phyloP scores from a whole-genome alignment of 1,140 invertebrate species.

The Saccostrea glomerata region DNA sequence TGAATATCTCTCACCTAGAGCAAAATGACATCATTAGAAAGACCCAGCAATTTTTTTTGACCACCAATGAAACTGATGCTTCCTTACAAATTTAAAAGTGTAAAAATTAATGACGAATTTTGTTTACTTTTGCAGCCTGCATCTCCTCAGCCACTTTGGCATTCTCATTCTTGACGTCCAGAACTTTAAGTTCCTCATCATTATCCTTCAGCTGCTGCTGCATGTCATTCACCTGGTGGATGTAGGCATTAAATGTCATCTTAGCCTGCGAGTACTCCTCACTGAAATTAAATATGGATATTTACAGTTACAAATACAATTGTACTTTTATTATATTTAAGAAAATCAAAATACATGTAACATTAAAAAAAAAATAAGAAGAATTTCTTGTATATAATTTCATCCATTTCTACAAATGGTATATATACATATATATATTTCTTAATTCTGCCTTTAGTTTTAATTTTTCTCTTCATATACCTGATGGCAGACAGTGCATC shows the following conservation, averaged over 20 bases:
- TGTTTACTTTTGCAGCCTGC: constrained; percentile 72
- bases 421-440: too few relatives aligned
- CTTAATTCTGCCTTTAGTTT: too few relatives aligned
- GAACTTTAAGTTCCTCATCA: constrained; percentile 71
- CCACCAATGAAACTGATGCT: too few relatives aligned
- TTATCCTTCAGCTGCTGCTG: constrained; percentile 70
- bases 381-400: too few relatives aligned
- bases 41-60: too few relatives aligned
- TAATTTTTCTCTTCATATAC: constrained; percentile 56
- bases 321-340: too few relatives aligned
- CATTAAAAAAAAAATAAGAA: too few relatives aligned
- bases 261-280: constrained; percentile 72
- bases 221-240: constrained; percentile 73
- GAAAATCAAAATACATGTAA: too few relatives aligned
- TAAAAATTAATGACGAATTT: too few relatives aligned
- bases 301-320: neutral
- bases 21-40: constrained; percentile 8
- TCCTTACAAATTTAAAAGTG: too few relatives aligned
- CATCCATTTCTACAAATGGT: too few relatives aligned
- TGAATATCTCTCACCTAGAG: constrained; percentile 66
- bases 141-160: constrained; percentile 72
- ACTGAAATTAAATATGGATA: constrained; percentile 61
- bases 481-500: constrained; percentile 71
- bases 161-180: constrained; percentile 74
- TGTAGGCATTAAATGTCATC: constrained; percentile 72